Evolutionary conservation across 2,888 invertebrate genomes (phyloP).

Genomic region (Drosophila mettleri): DNA sequence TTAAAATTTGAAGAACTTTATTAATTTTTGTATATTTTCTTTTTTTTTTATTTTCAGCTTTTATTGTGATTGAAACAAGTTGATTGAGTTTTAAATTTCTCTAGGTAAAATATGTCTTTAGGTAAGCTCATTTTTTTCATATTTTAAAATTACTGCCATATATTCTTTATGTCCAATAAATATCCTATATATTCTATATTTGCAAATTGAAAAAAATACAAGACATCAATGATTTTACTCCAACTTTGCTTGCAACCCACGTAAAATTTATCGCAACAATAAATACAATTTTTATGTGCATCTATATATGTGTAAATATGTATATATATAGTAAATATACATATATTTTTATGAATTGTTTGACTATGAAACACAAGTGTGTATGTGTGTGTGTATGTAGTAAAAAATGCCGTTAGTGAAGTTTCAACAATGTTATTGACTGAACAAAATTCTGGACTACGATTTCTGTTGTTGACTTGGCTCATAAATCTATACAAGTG

Average conservation of each 20-base stretch:
- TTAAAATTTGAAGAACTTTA: too few relatives aligned
- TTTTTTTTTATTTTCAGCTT: conserved; percentile 5
- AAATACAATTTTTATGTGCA: conserved; percentile 5
- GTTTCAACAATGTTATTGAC: conserved; percentile 65
- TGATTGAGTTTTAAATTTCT: neutral
- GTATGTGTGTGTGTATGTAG: conserved; percentile 20
- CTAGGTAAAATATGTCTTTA: neutral
- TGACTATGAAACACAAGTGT: conserved; percentile 35
- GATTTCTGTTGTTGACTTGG: conserved; percentile 49
- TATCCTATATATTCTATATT: neutral
- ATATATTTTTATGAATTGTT: conserved; percentile 29
- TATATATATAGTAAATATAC: conserved; percentile 1
- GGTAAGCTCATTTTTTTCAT: neutral
- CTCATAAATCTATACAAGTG: conserved; percentile 54
- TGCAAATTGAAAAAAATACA: too few relatives aligned
- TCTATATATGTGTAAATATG: conserved; percentile 6
- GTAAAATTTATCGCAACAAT: neutral
- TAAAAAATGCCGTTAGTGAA: conserved; percentile 47
- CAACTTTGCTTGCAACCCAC: conserved; percentile 9
- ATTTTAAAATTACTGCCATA: neutral
- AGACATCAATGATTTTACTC: neutral
- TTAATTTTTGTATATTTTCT: neutral
- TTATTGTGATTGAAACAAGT: neutral
- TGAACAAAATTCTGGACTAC: conserved; percentile 41
- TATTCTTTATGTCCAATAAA: neutral